Percentiles rank a stretch among this genome's conserved stretches.
Conservation (phyloP, 2,888 invertebrate genomes). For the Pasiphila rectangulata region DNA sequence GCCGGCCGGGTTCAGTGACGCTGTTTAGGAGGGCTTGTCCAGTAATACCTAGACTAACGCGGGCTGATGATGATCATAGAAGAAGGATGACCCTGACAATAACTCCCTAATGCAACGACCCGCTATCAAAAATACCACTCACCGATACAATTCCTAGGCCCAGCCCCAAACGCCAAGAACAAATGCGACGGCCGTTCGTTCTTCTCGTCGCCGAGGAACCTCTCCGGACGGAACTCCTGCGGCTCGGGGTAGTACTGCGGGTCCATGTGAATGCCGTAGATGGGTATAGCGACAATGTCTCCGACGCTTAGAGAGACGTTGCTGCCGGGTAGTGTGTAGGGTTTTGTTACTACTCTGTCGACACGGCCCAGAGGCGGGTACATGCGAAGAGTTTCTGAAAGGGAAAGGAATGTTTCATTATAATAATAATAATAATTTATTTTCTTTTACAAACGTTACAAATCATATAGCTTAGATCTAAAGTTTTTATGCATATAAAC, state of each 20-base stretch:
- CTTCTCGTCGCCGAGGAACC: constrained; percentile 79
- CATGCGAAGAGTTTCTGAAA: constrained; percentile 79
- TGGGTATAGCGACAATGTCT: constrained; percentile 65
- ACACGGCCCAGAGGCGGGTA: constrained; percentile 79
- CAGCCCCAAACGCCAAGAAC: constrained; percentile 78
- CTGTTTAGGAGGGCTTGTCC: no score
- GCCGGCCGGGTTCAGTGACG: no score
- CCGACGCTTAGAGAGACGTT: constrained; percentile 68
- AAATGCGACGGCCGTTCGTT: constrained; percentile 69
- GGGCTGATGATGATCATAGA: no score
- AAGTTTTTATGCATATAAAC: no score
- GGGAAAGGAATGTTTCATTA: not conserved
- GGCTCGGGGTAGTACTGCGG: constrained; percentile 79
- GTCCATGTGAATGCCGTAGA: constrained; percentile 78
- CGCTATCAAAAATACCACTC: no score
- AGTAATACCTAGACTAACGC: no score
- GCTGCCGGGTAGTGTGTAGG: constrained; percentile 74
- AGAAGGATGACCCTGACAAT: no score
- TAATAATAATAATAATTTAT: no score
- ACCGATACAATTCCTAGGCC: constrained; percentile 79
- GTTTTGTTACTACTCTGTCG: constrained; percentile 77
- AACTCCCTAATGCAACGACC: no score
- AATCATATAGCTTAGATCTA: no score
- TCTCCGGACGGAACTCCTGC: constrained; percentile 72
- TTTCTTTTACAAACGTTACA: no score